These are phyloP conservation scores for Catamblyrhynchus diadema DNA, from an alignment of 2,797 vertebrate species.

Conservation along the genomic window DNA sequence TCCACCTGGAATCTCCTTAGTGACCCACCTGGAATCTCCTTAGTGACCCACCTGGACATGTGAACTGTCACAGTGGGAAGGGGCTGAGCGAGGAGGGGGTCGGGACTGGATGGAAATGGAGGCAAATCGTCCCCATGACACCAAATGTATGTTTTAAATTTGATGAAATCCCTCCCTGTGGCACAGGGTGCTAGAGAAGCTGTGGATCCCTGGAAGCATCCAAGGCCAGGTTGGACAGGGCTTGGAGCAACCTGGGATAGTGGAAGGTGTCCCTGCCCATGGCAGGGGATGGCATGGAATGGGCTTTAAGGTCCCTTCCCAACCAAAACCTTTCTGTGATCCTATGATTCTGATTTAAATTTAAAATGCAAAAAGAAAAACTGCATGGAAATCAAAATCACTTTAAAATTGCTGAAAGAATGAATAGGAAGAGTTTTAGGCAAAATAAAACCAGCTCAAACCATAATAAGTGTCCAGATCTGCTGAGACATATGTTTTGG, in stretches of 20 bases:
- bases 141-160: background rate
- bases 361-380: constrained; percentile 25
- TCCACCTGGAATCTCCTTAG: no score
- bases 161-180: background rate
- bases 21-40: no score
- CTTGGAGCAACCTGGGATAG: fast-evolving
- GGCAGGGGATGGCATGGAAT: background rate
- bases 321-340: background rate
- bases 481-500: constrained; percentile 33
- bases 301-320: background rate
- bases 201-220: background rate
- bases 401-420: constrained; percentile 25
- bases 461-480: constrained; percentile 9
- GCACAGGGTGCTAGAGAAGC: background rate
- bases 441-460: constrained; percentile 28
- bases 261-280: background rate
- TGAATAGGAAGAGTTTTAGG: background rate
- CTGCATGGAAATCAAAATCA: background rate
- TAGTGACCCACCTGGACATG: fast-evolving
- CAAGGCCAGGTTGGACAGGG: fast-evolving
- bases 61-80: background rate
- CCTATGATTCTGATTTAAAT: background rate
- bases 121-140: background rate
- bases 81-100: background rate
- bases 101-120: background rate